Evolutionary conservation across 2,113 vertebrate species (phyloP), one percentile per base, ranked within the genome.

Genomic region (Phylloscopus trochilus): DNA sequence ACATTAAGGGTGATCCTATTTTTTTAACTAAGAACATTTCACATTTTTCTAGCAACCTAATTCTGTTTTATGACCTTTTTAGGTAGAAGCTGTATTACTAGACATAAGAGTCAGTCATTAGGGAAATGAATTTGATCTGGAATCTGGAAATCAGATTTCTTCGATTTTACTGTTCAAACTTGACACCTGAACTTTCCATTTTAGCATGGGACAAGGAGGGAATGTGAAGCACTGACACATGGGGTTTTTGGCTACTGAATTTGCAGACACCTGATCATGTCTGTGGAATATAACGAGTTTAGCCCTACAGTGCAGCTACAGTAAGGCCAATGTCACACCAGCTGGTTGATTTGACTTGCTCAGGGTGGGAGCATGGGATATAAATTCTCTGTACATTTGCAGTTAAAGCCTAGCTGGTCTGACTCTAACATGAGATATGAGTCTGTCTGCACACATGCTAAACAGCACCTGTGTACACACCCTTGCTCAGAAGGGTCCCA

Each of bases 261-360:
- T 80, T 91, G 35, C 43, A 59, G 43, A 63, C 14, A 44, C 7
- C 16, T 27, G 52, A 28, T 15, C 10, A 8, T 15, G 3, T 21
- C 22, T 1, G 0, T 31, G 21, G n/a, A 63, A 23, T 15, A 53
- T 23, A 39, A 58, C 21, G 24, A 55, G 11, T 63, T 76, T 16
- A 67, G 30, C 31, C 31, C 27, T 14, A 64, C 6, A 58, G 22
- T 35, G 10, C n/a, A 16, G 18, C 47, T 43, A 8, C 31, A 31
- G 8, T 3, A 62, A 20, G 43, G 56, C 18, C 18, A 35, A 6
- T 9, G 8, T 75, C 6, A 3, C 21, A 31, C 17, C 46, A 70
- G 21, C 37, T 62, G 56, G 0, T 0, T 1, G 3, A 47, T 39
- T 58, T 6, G 1, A 52, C 43, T 70, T 66, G 8, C 51, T 60